Evolutionary conservation across 2,888 invertebrate species (phyloP), one percentile per base, ranked within the genome.

Genomic region (Dinocampus coccinellae): DNA sequence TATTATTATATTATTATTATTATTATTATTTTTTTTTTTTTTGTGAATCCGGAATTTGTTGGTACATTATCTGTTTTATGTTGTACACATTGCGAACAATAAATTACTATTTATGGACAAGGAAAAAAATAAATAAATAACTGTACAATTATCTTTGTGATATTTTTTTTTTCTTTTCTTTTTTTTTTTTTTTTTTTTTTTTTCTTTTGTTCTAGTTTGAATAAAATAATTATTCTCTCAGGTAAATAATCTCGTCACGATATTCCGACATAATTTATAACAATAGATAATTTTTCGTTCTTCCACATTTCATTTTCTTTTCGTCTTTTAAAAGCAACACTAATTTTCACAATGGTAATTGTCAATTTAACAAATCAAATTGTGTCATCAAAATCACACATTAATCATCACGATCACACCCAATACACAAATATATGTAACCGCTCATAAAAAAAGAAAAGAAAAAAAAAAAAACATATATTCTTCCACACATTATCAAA

Each of bases 91-190:
- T n/a, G n/a, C n/a, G n/a, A n/a, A n/a, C 47, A 47, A 47, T 47
- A 16, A 16, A 16, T 7, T 16, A 47, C 16, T 20, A 7, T 20
- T 7, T n/a, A 47, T 71, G 69, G 70, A 68, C 62, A 63, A 55
- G 64, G 39, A 55, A 71, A 65, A 66, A 68, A 75, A 73, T 52
- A 75, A 69, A 26, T 24, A 24, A 34, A 58, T 10, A 70, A 70
- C 71, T 66, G 70, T 72, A 69, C 73, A 53, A 70, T 73, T 73
- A 47, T 75, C 58, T 47, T 76, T 64, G 70, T n/a, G n/a, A n/a
- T n/a, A n/a, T n/a, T n/a, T 29, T 29, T 29, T 29, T 29, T 29
- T 29, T 29, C 29, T 7, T 29, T 7, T 29, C 29, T 29, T 61
- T 29, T 24, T 26, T 53, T 61, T 42, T 52, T 33, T 52, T 52